These are phyloP conservation scores for Sarcophaga caerulescens DNA, from an alignment of 2,888 invertebrate species.

Conservation along the genomic window DNA sequence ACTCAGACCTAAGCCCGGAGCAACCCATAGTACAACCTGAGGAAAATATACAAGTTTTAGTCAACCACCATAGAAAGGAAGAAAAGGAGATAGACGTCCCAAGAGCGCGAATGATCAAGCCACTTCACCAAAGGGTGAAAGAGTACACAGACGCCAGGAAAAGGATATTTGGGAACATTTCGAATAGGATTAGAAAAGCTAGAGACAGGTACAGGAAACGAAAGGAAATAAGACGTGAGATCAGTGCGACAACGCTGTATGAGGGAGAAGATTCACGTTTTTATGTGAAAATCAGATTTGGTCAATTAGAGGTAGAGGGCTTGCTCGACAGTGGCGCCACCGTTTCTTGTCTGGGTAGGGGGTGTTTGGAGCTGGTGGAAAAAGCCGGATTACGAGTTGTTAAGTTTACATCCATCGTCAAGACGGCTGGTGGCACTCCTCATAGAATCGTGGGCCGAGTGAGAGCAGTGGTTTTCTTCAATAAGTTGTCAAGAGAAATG, in stretches of 20 bases:
- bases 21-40: not conserved
- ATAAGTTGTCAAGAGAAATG: not conserved
- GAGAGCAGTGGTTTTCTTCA: not conserved
- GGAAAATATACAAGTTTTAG: not conserved
- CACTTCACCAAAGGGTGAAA: too few species aligned
- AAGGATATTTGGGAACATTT: too few species aligned
- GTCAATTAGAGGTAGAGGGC: too few species aligned
- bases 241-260: not conserved
- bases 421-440: not conserved
- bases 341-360: too few species aligned
- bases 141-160: too few species aligned
- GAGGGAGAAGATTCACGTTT: not conserved
- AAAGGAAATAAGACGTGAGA: too few species aligned
- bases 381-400: not conserved
- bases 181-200: too few species aligned
- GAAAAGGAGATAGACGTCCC: too few species aligned
- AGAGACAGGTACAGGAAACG: too few species aligned
- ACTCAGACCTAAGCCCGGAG: not conserved
- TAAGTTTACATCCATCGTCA: not conserved
- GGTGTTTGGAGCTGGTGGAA: not conserved
- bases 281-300: not conserved
- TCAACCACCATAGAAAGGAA: not conserved
- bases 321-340: too few species aligned
- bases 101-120: too few species aligned
- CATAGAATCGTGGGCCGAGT: not conserved